Percentiles rank a stretch among this genome's conserved stretches.
These are phyloP conservation scores for Motacilla tschutschensis DNA, from an alignment of 2,113 vertebrate genomes.

Conservation along the genomic window DNA sequence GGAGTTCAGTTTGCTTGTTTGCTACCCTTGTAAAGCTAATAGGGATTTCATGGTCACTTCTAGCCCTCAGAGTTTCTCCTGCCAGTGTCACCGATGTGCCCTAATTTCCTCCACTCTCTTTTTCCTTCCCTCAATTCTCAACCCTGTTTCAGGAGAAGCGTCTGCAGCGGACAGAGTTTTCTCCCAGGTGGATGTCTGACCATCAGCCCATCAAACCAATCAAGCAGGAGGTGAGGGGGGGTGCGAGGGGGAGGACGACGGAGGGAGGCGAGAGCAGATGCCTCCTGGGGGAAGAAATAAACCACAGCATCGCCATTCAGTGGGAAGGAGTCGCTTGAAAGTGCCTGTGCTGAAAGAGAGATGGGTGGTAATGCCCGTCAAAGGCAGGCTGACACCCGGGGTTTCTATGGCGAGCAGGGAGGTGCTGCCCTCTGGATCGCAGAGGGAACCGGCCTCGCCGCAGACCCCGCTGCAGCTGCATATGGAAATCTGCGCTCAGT, in stretches of 20 bases:
- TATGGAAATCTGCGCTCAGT: conserved; percentile 51
- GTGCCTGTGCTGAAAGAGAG: conserved; percentile 55
- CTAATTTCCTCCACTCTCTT: conserved; percentile 66
- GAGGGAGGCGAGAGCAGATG: conserved; percentile 47
- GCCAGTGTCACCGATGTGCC: conserved; percentile 24
- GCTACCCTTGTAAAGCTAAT: conserved; percentile 28
- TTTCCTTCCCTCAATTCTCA: conserved; percentile 54
- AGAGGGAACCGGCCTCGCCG: background rate
- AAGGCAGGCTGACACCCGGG: conserved; percentile 40
- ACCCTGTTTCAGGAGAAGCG: conserved; percentile 81
- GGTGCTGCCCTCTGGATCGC: conserved; percentile 53
- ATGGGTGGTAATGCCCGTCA: conserved; percentile 57
- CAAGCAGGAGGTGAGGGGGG: conserved; percentile 77
- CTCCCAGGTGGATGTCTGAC: conserved; percentile 77
- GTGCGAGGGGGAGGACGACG: conserved; percentile 25
- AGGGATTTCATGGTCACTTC: conserved; percentile 45
- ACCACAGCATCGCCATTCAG: conserved; percentile 54
- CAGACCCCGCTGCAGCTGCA: conserved; percentile 30
- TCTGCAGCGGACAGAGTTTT: conserved; percentile 82
- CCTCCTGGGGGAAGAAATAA: conserved; percentile 54
- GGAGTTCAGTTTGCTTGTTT: conserved; percentile 37
- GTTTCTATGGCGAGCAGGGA: conserved; percentile 60
- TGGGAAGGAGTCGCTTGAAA: conserved; percentile 53
- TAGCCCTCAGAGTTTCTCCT: conserved; percentile 36
- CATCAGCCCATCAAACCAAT: conserved; percentile 74